Percentiles rank a stretch among this genome's conserved stretches.
These are phyloP conservation scores for Cyprinodon variegatus DNA, from an alignment of 2,113 vertebrate genomes.

Conservation along the genomic window DNA sequence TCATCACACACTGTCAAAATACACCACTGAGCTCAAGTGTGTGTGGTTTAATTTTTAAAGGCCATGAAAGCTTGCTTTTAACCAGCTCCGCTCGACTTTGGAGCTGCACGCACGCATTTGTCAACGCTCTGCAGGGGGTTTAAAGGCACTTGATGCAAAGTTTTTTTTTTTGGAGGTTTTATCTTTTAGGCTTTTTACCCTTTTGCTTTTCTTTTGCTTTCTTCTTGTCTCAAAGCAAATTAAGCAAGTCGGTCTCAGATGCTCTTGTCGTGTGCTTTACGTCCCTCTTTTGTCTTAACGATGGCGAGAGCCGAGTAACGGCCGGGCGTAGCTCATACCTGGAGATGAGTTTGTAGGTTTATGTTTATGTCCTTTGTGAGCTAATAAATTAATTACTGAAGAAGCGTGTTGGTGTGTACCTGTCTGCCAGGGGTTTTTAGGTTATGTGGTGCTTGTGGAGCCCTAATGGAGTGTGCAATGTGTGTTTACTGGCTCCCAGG, in stretches of 20 bases:
- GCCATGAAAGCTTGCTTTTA: constrained; percentile 66
- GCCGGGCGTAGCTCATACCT: background rate
- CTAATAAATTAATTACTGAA: constrained; percentile 52
- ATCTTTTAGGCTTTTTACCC: constrained; percentile 26
- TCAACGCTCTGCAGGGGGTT: constrained; percentile 44
- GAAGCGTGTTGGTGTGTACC: constrained; percentile 47
- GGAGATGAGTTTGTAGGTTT: constrained; percentile 12
- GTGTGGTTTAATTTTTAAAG: constrained; percentile 67
- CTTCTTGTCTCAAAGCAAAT: background rate
- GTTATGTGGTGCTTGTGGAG: constrained; percentile 58
- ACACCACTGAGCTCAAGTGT: constrained; percentile 66
- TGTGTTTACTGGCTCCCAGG: constrained; percentile 80
- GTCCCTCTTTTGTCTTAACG: background rate
- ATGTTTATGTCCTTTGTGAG: constrained; percentile 50
- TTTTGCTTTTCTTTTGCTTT: background rate
- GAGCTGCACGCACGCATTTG: constrained; percentile 25
- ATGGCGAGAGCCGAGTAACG: background rate
- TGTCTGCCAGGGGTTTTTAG: constrained; percentile 54
- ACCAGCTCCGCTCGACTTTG: constrained; percentile 48
- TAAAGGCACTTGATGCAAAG: constrained; percentile 64
- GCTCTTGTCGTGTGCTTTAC: background rate
- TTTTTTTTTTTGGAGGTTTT: constrained; percentile 20
- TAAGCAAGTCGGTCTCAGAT: background rate
- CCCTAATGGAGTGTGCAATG: constrained; percentile 77
- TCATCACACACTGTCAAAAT: constrained; percentile 79